Evolutionary conservation across 2,113 vertebrate genomes (phyloP).

Genomic region (Barbus barbus): DNA sequence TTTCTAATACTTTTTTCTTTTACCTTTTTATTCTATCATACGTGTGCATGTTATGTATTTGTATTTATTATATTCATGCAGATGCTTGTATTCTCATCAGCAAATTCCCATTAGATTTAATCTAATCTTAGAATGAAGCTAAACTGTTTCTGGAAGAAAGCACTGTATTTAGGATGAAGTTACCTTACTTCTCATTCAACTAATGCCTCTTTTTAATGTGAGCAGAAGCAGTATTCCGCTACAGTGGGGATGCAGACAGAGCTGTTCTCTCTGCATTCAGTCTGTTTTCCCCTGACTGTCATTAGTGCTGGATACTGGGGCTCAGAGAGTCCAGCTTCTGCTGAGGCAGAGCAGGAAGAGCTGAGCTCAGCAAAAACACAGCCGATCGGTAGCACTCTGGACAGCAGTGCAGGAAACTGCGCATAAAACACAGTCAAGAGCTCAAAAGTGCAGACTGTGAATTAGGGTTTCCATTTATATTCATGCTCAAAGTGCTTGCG

Average conservation of each 20-base stretch:
- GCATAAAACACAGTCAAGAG: constrained; percentile 15
- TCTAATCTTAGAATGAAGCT: too few relatives aligned
- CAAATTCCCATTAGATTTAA: too few relatives aligned
- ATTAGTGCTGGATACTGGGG: constrained; percentile 30
- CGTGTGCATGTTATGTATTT: too few relatives aligned
- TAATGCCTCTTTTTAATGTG: not conserved
- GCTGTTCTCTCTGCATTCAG: constrained; percentile 19
- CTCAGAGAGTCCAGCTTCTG: constrained; percentile 27
- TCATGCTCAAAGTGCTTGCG: not conserved
- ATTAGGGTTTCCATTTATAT: constrained; percentile 19
- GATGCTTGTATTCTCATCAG: too few relatives aligned
- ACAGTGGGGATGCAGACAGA: constrained; percentile 15
- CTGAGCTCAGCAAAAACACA: constrained; percentile 37
- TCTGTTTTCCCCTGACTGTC: constrained; percentile 6
- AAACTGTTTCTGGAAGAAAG: too few relatives aligned
- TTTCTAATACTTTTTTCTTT: too few relatives aligned
- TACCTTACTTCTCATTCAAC: not conserved
- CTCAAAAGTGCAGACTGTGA: not conserved
- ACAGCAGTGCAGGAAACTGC: constrained; percentile 42
- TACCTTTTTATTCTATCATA: too few relatives aligned
- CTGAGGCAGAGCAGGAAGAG: constrained; percentile 39
- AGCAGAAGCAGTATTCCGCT: not conserved
- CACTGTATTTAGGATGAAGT: too few relatives aligned
- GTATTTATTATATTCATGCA: too few relatives aligned
- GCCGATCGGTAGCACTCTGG: constrained; percentile 10